phyloP scores from a whole-genome alignment of 2,113 vertebrate species.

The Trichechus manatus region DNA sequence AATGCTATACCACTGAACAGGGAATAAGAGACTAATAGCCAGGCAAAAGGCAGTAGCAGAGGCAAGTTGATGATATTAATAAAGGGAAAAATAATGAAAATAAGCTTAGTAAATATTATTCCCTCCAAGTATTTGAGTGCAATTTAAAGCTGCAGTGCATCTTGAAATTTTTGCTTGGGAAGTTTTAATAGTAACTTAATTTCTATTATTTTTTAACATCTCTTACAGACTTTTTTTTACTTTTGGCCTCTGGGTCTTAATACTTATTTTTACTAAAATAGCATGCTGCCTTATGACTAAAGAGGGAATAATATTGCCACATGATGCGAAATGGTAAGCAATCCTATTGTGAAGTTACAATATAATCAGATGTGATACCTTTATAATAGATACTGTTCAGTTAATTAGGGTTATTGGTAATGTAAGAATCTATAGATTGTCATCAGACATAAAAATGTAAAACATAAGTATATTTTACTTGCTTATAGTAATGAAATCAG shows the following conservation, averaged over 20 bases:
- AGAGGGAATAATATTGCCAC: slow-evolving; percentile 71
- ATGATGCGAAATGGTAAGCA: not conserved
- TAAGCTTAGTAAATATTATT: slow-evolving; percentile 72
- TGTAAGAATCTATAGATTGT: not conserved
- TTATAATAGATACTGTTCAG: slow-evolving; percentile 48
- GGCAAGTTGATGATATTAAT: slow-evolving; percentile 37
- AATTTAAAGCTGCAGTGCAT: not conserved
- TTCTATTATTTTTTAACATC: slow-evolving; percentile 50
- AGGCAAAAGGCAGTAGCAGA: not conserved
- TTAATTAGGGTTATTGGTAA: not conserved
- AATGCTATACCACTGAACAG: slow-evolving; percentile 78
- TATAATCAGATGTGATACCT: slow-evolving; percentile 15
- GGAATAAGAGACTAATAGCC: slow-evolving; percentile 56
- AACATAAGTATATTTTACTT: not conserved
- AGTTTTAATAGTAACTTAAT: slow-evolving; percentile 37
- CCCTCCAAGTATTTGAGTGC: slow-evolving; percentile 5
- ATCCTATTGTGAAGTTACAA: not conserved
- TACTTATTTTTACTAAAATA: slow-evolving; percentile 16
- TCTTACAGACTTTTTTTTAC: not conserved
- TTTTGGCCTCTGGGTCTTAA: not conserved
- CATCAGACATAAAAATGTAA: slow-evolving; percentile 17
- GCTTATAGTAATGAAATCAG: not conserved
- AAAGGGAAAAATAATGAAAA: slow-evolving; percentile 66
- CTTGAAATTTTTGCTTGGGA: slow-evolving; percentile 46
- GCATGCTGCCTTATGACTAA: not conserved